phyloP scores from a whole-genome alignment of 2,888 invertebrate genomes.

The Rhagonycha lutea region DNA sequence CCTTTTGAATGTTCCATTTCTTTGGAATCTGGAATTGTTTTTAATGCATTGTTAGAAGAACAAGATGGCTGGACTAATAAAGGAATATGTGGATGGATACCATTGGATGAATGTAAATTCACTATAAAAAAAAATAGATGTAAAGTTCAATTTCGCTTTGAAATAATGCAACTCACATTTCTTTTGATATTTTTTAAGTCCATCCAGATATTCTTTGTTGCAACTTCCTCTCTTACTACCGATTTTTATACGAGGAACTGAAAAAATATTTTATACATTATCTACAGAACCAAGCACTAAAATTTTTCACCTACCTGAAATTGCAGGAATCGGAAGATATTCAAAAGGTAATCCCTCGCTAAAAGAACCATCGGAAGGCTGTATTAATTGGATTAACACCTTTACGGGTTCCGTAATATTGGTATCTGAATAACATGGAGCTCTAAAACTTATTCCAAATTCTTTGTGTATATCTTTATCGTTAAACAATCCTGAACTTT shows the following conservation, averaged over 20 bases:
- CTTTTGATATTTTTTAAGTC: not conserved
- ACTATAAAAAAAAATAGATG: too few relatives aligned
- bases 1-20: too few relatives aligned
- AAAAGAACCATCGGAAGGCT: not conserved
- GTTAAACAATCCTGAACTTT: not conserved
- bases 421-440: not conserved
- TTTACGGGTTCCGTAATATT: not conserved
- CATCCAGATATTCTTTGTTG: not conserved
- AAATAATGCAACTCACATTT: not conserved
- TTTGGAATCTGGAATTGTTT: not conserved
- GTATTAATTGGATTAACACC: not conserved
- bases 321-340: not conserved
- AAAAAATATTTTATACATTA: not conserved
- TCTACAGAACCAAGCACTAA: not conserved
- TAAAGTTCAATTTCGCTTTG: too few relatives aligned
- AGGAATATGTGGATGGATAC: too few relatives aligned
- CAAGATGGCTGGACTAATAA: too few relatives aligned
- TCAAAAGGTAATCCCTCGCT: not conserved
- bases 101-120: too few relatives aligned
- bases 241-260: not conserved
- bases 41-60: too few relatives aligned
- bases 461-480: not conserved
- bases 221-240: not conserved
- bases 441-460: not conserved
- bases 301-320: not conserved